These are phyloP conservation scores for Lepidostoma basale DNA, from an alignment of 1,140 invertebrate species.

Conservation along the genomic window DNA sequence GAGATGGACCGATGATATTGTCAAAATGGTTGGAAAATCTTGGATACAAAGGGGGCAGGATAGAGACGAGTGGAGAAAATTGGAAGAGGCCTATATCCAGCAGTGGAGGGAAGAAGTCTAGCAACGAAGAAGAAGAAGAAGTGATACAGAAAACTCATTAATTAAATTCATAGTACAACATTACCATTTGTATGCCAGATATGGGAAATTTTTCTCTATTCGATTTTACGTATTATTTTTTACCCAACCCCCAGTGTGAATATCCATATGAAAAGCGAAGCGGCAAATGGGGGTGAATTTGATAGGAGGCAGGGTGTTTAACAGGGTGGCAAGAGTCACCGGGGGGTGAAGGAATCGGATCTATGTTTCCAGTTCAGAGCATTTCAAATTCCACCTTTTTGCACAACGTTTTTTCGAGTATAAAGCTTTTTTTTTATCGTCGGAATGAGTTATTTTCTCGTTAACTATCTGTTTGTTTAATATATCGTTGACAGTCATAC, in stretches of 20 bases:
- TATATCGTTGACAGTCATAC: too few relatives aligned
- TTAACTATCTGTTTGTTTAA: too few relatives aligned
- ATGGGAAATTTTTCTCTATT: neutral
- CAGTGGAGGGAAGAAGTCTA: too few relatives aligned
- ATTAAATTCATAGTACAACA: too few relatives aligned
- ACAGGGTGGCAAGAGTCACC: neutral
- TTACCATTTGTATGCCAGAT: neutral
- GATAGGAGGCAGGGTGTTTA: neutral
- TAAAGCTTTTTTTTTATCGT: neutral
- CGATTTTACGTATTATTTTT: too few relatives aligned
- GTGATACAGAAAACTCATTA: too few relatives aligned
- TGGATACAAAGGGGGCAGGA: too few relatives aligned
- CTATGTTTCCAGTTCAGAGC: constrained; percentile 25
- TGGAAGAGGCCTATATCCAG: too few relatives aligned
- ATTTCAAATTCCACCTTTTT: constrained; percentile 17
- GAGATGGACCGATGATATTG: too few relatives aligned
- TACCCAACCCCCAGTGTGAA: constrained; percentile 19
- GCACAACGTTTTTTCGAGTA: neutral
- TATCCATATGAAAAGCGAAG: constrained; percentile 20
- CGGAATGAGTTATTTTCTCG: neutral
- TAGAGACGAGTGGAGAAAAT: too few relatives aligned
- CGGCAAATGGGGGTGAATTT: neutral
- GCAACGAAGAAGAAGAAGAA: too few relatives aligned
- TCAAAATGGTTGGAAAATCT: too few relatives aligned
- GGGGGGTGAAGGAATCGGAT: constrained; percentile 29